phyloP scores from a whole-genome alignment of 1,140 invertebrate species.

The Intoshia linei region DNA sequence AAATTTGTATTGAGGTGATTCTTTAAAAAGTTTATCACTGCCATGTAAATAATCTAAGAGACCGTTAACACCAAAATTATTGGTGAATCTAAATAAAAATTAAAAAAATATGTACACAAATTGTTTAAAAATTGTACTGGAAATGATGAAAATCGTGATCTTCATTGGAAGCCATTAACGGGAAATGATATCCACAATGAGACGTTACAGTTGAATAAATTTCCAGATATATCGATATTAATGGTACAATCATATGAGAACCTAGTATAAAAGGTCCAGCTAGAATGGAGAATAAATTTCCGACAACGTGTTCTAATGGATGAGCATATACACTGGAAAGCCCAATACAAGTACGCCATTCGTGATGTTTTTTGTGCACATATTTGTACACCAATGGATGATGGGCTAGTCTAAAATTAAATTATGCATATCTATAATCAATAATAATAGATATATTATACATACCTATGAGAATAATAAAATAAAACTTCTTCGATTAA shows the following conservation, averaged over 20 bases:
- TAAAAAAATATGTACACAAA: neutral
- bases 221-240: conserved; percentile 6
- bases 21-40: conserved; percentile 11
- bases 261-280: conserved; percentile 4
- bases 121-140: conserved; percentile 5
- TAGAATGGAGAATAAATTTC: conserved; percentile 6
- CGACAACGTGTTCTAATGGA: conserved; percentile 8
- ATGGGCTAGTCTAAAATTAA: conserved; percentile 7
- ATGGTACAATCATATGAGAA: conserved; percentile 3
- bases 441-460: neutral
- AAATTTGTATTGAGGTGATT: conserved; percentile 4
- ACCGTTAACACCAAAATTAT: conserved; percentile 8
- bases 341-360: conserved; percentile 8
- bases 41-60: conserved; percentile 9
- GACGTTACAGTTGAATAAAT: conserved; percentile 5
- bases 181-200: conserved; percentile 9
- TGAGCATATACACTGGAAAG: conserved; percentile 9
- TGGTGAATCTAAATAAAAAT: conserved; percentile 6
- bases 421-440: neutral
- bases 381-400: conserved; percentile 6
- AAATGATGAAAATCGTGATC: conserved; percentile 9
- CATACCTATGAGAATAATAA: conserved; percentile 3
- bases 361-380: conserved; percentile 9
- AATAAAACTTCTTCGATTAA: conserved; percentile 2
- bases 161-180: conserved; percentile 7